Evolutionary conservation across 2,113 vertebrate species (phyloP).

Genomic region (Misgurnus anguillicaudatus): DNA sequence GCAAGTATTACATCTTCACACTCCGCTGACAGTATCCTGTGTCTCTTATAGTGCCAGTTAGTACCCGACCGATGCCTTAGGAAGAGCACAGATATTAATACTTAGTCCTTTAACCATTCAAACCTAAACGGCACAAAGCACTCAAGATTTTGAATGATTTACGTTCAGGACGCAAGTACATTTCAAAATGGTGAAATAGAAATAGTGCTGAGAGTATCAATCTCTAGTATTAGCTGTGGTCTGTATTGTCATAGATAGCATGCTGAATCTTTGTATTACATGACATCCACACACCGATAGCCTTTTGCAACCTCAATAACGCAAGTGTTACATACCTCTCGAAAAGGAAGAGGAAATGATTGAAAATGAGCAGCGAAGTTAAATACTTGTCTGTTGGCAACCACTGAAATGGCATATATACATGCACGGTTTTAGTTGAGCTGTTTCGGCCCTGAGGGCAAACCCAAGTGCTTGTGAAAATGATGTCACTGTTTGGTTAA

Average conservation of each 20-base stretch:
- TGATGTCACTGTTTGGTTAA: not conserved
- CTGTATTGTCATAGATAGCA: not conserved
- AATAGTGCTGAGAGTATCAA: not conserved
- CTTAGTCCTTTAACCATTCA: not conserved
- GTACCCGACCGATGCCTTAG: not conserved
- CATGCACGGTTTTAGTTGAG: not conserved
- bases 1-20: constrained; percentile 12
- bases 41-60: constrained; percentile 33
- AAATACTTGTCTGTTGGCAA: no score
- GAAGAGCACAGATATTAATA: not conserved
- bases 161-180: not conserved
- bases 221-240: not conserved
- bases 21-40: constrained; percentile 23
- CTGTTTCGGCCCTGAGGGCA: not conserved
- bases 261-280: not conserved
- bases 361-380: not conserved
- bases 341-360: not conserved
- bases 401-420: no score
- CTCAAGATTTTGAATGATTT: constrained; percentile 6
- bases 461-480: constrained; percentile 2
- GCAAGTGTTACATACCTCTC: not conserved
- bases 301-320: not conserved
- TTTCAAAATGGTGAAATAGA: not conserved
- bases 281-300: not conserved
- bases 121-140: not conserved